Evolutionary conservation across 1,140 invertebrate species (phyloP).

Genomic region (Drosophila ogumai): DNA sequence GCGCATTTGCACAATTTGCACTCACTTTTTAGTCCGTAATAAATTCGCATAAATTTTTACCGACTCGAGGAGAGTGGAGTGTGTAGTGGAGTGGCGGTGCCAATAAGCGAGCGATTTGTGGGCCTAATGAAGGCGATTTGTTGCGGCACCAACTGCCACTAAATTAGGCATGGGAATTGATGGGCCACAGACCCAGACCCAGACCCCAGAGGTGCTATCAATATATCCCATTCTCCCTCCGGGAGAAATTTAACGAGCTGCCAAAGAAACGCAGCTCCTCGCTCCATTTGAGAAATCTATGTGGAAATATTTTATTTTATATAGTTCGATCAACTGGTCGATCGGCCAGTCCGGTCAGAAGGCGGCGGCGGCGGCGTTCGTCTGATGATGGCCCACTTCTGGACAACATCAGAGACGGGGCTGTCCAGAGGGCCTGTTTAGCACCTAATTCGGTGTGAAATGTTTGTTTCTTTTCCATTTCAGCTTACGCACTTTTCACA

Average conservation of each 20-base stretch:
- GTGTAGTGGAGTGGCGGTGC: constrained; percentile 38
- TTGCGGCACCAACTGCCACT: constrained; percentile 72
- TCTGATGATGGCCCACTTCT: constrained; percentile 52
- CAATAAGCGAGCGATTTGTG: constrained; percentile 76
- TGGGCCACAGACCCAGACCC: constrained; percentile 27
- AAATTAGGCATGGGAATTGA: constrained; percentile 68
- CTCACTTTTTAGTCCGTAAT: constrained; percentile 66
- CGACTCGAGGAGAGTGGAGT: constrained; percentile 4
- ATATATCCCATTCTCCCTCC: not conserved
- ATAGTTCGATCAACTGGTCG: constrained; percentile 63
- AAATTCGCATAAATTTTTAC: constrained; percentile 68
- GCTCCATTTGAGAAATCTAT: constrained; percentile 64
- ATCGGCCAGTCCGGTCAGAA: not conserved
- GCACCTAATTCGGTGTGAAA: constrained; percentile 66
- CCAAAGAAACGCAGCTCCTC: constrained; percentile 46
- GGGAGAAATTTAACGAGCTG: constrained; percentile 62
- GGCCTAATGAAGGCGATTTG: constrained; percentile 79
- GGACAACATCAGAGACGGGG: constrained; percentile 56
- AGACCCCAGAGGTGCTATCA: constrained; percentile 18
- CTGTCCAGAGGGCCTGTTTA: constrained; percentile 60
- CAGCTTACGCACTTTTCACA: constrained; percentile 73
- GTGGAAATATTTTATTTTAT: constrained; percentile 82
- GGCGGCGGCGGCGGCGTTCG: not conserved
- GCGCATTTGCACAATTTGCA: constrained; percentile 73
- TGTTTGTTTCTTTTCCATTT: constrained; percentile 70